phyloP scores from a whole-genome alignment of 2,797 vertebrate genomes.

The Xenopus petersii region DNA sequence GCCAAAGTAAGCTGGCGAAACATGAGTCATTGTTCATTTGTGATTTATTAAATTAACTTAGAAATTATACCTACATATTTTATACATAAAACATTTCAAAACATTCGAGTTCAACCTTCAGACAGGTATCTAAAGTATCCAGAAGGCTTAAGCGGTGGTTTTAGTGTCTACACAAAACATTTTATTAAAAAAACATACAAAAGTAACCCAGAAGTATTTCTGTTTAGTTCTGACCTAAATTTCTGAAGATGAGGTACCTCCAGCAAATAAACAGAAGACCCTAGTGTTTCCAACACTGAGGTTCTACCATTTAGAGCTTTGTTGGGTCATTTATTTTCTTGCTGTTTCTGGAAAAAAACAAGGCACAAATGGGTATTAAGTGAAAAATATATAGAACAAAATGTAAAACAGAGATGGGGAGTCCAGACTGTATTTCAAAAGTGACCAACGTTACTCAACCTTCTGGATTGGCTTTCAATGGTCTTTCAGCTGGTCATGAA shows the following conservation, averaged over 20 bases:
- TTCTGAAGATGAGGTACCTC: background rate
- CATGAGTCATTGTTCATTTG: constrained; percentile 12
- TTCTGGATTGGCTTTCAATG: too few species aligned
- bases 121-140: background rate
- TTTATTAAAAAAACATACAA: background rate
- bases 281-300: background rate
- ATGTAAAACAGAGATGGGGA: background rate
- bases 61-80: constrained; percentile 18
- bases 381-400: background rate
- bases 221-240: background rate
- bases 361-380: background rate
- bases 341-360: background rate
- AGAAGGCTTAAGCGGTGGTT: background rate
- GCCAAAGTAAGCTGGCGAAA: constrained; percentile 9
- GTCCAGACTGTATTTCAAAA: background rate
- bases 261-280: background rate
- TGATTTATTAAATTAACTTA: constrained; percentile 39
- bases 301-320: background rate
- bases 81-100: constrained; percentile 15
- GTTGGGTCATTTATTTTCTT: background rate
- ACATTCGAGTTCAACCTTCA: background rate
- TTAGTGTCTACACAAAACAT: background rate
- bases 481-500: too few species aligned
- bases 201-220: background rate
- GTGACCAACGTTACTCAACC: background rate